Evolutionary conservation across 1,140 invertebrate species (phyloP).

Genomic region (Lethrus apterus): DNA sequence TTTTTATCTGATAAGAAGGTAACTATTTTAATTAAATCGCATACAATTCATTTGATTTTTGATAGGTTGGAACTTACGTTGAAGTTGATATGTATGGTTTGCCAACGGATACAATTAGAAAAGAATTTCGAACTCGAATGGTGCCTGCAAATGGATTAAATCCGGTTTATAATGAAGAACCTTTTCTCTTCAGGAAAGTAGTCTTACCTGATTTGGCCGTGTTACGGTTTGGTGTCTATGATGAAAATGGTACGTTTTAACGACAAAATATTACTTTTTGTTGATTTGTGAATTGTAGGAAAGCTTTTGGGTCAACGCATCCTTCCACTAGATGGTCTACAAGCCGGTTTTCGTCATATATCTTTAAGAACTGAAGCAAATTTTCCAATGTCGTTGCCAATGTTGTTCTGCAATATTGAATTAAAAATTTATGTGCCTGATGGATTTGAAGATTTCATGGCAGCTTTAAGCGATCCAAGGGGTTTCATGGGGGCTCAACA

Average conservation of each 20-base stretch:
- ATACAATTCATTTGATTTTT: conserved; percentile 8
- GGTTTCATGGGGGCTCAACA: conserved; percentile 86
- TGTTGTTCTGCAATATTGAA: conserved; percentile 98
- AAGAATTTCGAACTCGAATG: conserved; percentile 93
- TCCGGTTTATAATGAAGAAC: conserved; percentile 97
- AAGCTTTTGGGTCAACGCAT: conserved; percentile 96
- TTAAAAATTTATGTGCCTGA: conserved; percentile 99
- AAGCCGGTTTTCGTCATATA: conserved; percentile 93
- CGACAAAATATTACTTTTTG: background rate
- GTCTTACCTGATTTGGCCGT: conserved; percentile 97
- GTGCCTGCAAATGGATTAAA: conserved; percentile 96
- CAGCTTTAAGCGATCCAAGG: conserved; percentile 90
- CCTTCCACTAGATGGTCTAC: conserved; percentile 93
- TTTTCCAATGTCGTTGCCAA: conserved; percentile 97
- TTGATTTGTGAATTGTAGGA: conserved; percentile 7
- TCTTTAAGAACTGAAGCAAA: conserved; percentile 96
- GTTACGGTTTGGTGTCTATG: conserved; percentile 95
- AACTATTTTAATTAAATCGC: background rate
- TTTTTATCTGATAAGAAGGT: conserved; percentile 98
- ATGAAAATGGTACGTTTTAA: conserved; percentile 72
- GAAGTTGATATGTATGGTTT: conserved; percentile 99
- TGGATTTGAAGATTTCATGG: conserved; percentile 98
- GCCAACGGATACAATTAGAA: conserved; percentile 96
- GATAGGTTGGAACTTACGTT: conserved; percentile 85
- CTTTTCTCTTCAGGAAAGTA: conserved; percentile 96